Evolutionary conservation across 2,888 invertebrate species (phyloP).

Genomic region (Hedychridium roseum): DNA sequence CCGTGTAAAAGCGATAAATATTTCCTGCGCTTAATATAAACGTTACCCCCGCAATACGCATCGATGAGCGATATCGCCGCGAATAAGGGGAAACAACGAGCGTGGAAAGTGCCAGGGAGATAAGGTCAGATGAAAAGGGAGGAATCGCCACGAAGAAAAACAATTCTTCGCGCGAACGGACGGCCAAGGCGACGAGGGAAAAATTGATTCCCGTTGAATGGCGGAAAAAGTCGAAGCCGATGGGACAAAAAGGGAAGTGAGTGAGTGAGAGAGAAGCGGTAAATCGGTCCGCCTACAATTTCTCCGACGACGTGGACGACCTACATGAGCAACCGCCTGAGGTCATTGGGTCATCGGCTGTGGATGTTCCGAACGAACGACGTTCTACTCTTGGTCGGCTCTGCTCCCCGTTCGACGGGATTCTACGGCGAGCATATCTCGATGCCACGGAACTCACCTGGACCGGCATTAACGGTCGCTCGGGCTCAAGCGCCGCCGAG

Average conservation of each 20-base stretch:
- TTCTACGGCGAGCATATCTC: no score
- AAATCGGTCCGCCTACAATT: slow-evolving; percentile 44
- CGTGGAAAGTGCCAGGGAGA: no score
- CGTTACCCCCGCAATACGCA: no score
- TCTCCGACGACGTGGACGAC: slow-evolving; percentile 44
- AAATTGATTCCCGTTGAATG: not conserved
- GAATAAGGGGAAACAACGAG: no score
- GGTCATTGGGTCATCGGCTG: slow-evolving; percentile 38
- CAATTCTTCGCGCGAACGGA: slow-evolving; percentile 2
- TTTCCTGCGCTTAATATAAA: no score
- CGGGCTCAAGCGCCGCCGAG: no score
- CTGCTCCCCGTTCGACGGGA: not conserved
- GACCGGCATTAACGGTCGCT: no score
- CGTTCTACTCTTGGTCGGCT: not conserved
- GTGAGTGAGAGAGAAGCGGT: slow-evolving; percentile 12
- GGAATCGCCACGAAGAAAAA: slow-evolving; percentile 12
- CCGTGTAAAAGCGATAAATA: no score
- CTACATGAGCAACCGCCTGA: slow-evolving; percentile 43
- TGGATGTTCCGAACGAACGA: slow-evolving; percentile 3
- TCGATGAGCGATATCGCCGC: no score
- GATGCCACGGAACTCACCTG: no score
- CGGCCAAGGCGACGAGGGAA: not conserved
- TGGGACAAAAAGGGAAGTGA: not conserved
- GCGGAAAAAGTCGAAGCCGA: not conserved
- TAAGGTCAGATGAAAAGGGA: no score